Conservation (phyloP, 1,140 invertebrate genomes). For the Cyrtorhinus lividipennis region DNA sequence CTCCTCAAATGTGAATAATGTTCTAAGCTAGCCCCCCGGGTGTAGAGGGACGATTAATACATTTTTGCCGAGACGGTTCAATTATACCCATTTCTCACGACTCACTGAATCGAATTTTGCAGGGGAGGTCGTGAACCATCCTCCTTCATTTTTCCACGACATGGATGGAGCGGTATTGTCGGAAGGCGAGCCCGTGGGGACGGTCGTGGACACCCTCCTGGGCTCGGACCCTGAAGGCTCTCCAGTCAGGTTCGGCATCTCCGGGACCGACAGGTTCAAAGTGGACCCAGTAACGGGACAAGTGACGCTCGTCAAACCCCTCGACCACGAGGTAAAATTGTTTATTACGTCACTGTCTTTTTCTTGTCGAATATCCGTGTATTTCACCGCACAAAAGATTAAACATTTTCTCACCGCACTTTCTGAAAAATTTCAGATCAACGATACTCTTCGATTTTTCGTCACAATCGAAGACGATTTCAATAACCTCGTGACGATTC, state of each 20-base stretch:
- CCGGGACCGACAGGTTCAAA: slow-evolving; percentile 61
- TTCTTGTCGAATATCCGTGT: background rate
- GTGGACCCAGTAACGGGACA: slow-evolving; percentile 62
- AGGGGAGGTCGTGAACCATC: slow-evolving; percentile 34
- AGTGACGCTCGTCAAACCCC: slow-evolving; percentile 55
- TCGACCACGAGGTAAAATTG: slow-evolving; percentile 63
- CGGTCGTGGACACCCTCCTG: slow-evolving; percentile 55
- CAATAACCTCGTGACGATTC: slow-evolving; percentile 60
- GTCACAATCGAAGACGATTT: slow-evolving; percentile 67
- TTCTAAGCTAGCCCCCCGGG: no score
- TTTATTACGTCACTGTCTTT: background rate
- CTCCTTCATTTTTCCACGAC: slow-evolving; percentile 51
- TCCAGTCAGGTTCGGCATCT: slow-evolving; percentile 52
- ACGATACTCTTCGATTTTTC: slow-evolving; percentile 56
- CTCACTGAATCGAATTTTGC: background rate
- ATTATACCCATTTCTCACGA: no score
- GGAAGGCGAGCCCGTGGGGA: slow-evolving; percentile 61
- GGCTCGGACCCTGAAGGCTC: slow-evolving; percentile 66
- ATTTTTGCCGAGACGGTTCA: no score
- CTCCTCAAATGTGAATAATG: no score
- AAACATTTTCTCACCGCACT: no score
- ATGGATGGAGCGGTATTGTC: slow-evolving; percentile 56
- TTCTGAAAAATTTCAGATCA: no score
- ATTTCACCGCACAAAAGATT: no score
- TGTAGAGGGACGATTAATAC: no score